These are phyloP conservation scores for Alviniconcha strummeri DNA, from an alignment of 2,888 invertebrate species.

Conservation along the genomic window DNA sequence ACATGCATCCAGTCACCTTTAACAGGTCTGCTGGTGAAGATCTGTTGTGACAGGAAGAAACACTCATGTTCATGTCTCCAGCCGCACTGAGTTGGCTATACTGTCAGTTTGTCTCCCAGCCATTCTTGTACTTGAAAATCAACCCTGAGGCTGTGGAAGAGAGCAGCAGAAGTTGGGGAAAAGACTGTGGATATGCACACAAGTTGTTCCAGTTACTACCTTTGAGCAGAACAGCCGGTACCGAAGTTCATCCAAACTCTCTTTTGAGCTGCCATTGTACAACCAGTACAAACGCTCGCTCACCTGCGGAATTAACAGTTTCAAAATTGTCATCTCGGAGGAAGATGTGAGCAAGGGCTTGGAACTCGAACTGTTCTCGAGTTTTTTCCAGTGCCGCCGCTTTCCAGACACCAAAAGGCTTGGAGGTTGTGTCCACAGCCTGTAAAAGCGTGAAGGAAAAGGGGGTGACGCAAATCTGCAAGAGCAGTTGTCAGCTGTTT, in stretches of 20 bases:
- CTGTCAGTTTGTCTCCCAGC: not conserved
- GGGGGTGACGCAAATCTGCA: too few relatives aligned
- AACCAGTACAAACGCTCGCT: too few relatives aligned
- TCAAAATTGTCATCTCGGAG: too few relatives aligned
- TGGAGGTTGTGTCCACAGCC: too few relatives aligned
- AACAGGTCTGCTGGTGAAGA: not conserved
- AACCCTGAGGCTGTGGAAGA: not conserved
- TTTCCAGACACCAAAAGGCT: too few relatives aligned
- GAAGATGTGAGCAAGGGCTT: too few relatives aligned
- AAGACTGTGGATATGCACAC: not conserved
- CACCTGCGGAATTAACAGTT: too few relatives aligned
- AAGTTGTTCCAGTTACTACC: not conserved
- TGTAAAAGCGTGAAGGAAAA: too few relatives aligned
- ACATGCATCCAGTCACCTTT: not conserved
- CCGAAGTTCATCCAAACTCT: not conserved
- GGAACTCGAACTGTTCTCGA: too few relatives aligned
- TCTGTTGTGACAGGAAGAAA: not conserved
- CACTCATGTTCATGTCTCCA: not conserved
- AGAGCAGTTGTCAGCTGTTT: too few relatives aligned
- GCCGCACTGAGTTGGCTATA: not conserved
- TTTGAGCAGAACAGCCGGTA: not conserved
- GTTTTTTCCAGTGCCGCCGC: too few relatives aligned
- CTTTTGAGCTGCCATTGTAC: not conserved
- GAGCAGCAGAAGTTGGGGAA: not conserved
- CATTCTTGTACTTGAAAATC: not conserved